Conservation (phyloP, 2,113 vertebrate species). For the Hyperopisus bebe region DNA sequence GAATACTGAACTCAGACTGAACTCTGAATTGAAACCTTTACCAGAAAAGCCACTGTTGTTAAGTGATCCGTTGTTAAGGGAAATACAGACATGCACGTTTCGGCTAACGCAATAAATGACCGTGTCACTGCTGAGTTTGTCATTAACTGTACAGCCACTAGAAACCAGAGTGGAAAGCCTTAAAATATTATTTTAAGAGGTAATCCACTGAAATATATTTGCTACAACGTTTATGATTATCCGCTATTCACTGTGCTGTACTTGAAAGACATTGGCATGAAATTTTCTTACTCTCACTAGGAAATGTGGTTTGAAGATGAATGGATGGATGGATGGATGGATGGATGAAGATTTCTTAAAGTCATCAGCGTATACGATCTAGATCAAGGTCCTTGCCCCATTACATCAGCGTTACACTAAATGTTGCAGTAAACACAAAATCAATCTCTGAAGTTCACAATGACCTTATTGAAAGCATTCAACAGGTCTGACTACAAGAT, state of each 20-base stretch:
- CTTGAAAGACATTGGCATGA: background rate
- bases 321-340: background rate
- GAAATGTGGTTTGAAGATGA: background rate
- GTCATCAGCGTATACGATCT: background rate
- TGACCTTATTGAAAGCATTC: background rate
- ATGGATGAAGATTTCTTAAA: background rate
- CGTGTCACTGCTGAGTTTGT: conserved; percentile 55
- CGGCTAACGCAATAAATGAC: conserved; percentile 47
- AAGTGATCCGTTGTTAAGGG: background rate
- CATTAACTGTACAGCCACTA: conserved; percentile 47
- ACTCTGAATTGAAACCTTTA: background rate
- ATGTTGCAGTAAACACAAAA: background rate
- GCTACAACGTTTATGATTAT: background rate
- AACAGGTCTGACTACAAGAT: background rate
- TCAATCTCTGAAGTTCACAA: background rate
- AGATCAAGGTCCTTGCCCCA: background rate
- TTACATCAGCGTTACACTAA: background rate
- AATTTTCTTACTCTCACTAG: background rate
- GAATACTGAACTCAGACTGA: background rate
- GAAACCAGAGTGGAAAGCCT: background rate
- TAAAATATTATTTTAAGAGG: background rate
- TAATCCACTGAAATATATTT: background rate
- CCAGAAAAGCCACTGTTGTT: background rate
- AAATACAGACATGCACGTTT: background rate
- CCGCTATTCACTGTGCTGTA: background rate